A percentile compares a stretch with the other conserved stretches of the same genome.
These are phyloP conservation scores for Neoaliturus tenellus DNA, from an alignment of 2,888 invertebrate genomes.

Conservation along the genomic window DNA sequence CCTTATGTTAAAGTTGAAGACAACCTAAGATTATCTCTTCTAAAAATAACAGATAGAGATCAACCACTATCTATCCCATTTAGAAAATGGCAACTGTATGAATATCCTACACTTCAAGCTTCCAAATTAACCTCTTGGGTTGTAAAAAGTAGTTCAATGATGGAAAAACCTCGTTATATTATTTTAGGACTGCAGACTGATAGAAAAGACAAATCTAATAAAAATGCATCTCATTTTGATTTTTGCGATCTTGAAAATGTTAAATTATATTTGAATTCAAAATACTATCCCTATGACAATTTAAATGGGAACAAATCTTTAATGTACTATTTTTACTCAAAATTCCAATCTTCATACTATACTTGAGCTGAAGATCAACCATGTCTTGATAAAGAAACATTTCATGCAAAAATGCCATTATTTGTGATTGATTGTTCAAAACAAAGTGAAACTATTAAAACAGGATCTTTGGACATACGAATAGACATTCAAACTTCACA, in stretches of 20 bases:
- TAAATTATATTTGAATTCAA: slow-evolving; percentile 45
- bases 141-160: neutral
- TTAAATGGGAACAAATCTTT: slow-evolving; percentile 17
- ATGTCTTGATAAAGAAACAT: neutral
- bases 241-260: slow-evolving; percentile 38
- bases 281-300: slow-evolving; percentile 53
- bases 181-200: slow-evolving; percentile 54
- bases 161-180: slow-evolving; percentile 54
- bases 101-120: neutral
- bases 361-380: slow-evolving; percentile 2
- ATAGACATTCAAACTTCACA: neutral
- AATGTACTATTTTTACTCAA: slow-evolving; percentile 43
- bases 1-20: slow-evolving; percentile 4
- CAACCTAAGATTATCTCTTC: neutral
- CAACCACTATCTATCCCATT: neutral
- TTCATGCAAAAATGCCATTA: neutral
- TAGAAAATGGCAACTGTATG: too few species aligned
- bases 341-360: slow-evolving; percentile 51
- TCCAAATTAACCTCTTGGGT: neutral
- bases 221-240: slow-evolving; percentile 36
- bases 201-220: slow-evolving; percentile 5
- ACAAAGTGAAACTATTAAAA: slow-evolving; percentile 27
- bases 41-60: neutral
- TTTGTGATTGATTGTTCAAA: slow-evolving; percentile 29
- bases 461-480: neutral